Percentiles rank a stretch among this genome's conserved stretches.
Evolutionary conservation across 2,888 invertebrate species (phyloP).

Genomic region (Melikaiella ostensackeni): DNA sequence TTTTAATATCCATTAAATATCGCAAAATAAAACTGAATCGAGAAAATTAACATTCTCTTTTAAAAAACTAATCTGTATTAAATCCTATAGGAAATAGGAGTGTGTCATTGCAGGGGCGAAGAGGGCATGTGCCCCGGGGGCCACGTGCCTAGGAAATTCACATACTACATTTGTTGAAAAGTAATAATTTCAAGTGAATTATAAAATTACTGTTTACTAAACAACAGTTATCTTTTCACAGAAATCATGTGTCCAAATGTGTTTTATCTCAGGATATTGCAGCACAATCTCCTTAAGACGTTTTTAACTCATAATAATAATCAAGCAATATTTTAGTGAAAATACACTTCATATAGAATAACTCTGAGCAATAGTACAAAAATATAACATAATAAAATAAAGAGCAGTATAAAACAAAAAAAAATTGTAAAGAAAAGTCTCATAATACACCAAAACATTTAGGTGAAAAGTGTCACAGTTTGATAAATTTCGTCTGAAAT

Average conservation of each 20-base stretch:
- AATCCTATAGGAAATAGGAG: slow-evolving; percentile 34
- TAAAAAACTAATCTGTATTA: slow-evolving; percentile 17
- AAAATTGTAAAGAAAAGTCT: not conserved
- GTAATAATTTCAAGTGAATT: slow-evolving; percentile 2
- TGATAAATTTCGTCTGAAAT: not conserved
- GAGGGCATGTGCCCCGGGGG: slow-evolving; percentile 29
- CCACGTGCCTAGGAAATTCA: slow-evolving; percentile 26
- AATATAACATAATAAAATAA: not conserved
- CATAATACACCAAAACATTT: not conserved
- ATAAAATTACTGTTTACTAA: not conserved
- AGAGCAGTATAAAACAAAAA: too few relatives aligned
- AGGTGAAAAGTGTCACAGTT: not conserved
- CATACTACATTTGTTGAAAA: slow-evolving; percentile 17
- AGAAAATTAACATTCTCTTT: not conserved
- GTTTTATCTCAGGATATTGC: slow-evolving; percentile 10
- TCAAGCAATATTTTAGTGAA: slow-evolving; percentile 1
- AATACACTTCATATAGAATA: not conserved
- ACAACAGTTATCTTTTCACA: not conserved
- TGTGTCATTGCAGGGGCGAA: slow-evolving; percentile 32
- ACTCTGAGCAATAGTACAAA: not conserved
- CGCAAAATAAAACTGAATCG: too few relatives aligned
- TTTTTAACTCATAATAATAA: not conserved
- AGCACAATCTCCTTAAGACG: slow-evolving; percentile 8
- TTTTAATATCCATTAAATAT: too few relatives aligned
- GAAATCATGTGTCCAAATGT: not conserved